Base-by-base conservation (phyloP, 1,140 invertebrate species). In the Lordiphosa clarofinis region DNA sequence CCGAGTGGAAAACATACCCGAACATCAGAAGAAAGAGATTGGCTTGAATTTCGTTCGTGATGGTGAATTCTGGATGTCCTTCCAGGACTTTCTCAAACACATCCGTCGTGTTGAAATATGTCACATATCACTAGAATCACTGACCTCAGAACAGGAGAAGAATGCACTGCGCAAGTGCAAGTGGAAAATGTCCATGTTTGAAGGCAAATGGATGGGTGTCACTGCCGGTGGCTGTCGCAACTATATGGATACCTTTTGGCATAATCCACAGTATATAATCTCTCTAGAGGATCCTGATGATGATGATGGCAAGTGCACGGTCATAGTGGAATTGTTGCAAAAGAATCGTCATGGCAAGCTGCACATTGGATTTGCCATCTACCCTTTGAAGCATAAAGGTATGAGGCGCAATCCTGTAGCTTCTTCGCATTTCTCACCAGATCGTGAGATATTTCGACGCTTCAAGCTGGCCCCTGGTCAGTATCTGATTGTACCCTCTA, bases 161-260 rank as follows among this genome's bases (percentile, higher is more conserved):
- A 91, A 90, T 1, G 92, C 93, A 19, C 94, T 93, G 43, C 95
- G n/a, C n/a, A n/a, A n/a, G n/a, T n/a, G 95, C 87, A 94, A 93
- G 65, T 99, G 98, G 98, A 96, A 98, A 88, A 95, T 96, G 91
- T 97, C 94, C 49, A 94, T 96, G 11, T 98, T 96, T 82, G 96
- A 98, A 87, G 98, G 97, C 7, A 94, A 96, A n/a, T n/a, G 98
- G 98, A 94, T 76, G n/a, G 89, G 82, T 15, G 94, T 96, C 0
- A 98, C 97, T 4, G 98, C 98, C 13, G 98, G 98, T 11, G 98
- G 98, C 9, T 99, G 98, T 89, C 92, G 98, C 81, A 99, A 99
- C 89, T 97, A 94, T 89, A 89, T 99, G 93, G 97, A 98, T 38
- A 96, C 97, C 0, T 99, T 99, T 90, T 95, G 94, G 90, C 94